Percentiles rank a stretch among this genome's conserved stretches.
phyloP scores from a whole-genome alignment of 2,113 vertebrate genomes.

The Furnarius figulus region DNA sequence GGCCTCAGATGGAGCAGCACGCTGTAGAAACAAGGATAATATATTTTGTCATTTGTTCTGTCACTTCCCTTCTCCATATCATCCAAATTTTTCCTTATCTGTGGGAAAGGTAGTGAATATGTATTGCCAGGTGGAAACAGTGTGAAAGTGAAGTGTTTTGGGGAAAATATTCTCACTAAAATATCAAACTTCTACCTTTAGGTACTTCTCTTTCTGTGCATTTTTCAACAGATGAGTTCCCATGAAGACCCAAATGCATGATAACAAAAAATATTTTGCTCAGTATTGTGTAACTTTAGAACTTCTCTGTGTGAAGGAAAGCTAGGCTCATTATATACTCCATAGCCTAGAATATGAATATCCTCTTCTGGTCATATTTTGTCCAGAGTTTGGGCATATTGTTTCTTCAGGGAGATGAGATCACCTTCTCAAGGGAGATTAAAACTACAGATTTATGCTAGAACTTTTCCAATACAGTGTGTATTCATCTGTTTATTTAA shows the following conservation, averaged over 20 bases:
- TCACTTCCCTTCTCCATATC: neutral
- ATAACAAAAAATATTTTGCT: neutral
- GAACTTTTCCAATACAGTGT: neutral
- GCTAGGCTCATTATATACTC: neutral
- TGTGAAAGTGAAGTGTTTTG: neutral
- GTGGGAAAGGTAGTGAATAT: neutral
- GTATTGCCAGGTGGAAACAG: neutral
- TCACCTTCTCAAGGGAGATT: neutral
- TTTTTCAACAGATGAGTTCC: neutral
- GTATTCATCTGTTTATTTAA: neutral
- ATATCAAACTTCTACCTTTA: neutral
- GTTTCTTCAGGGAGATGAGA: neutral
- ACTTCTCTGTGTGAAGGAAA: neutral
- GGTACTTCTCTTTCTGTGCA: neutral
- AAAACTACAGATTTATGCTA: neutral
- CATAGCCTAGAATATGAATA: neutral
- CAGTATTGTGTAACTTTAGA: neutral
- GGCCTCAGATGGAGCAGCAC: neutral
- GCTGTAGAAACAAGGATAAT: neutral
- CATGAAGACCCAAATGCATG: neutral
- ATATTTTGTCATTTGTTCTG: neutral
- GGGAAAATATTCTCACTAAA: neutral
- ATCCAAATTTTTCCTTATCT: neutral
- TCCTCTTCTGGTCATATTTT: neutral
- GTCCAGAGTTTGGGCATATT: neutral